Base-by-base conservation (phyloP, 2,797 vertebrate genomes). In the Bufotes viridis region DNA sequence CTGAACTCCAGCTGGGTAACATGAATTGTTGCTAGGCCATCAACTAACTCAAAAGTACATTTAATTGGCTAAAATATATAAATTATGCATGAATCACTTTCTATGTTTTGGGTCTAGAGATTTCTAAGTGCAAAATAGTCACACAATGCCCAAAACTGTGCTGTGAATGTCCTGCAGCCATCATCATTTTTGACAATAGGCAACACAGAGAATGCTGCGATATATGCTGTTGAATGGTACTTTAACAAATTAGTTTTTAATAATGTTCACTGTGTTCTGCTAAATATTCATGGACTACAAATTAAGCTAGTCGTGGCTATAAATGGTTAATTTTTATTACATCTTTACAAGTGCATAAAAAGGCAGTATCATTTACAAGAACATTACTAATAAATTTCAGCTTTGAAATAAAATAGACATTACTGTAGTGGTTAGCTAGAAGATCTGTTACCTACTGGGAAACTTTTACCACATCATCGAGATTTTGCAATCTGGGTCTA, bases 21-120 rank as follows among this genome's bases (percentile, higher is more conserved):
- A 76, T 75, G 55, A 67, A 86, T 82, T 70, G 84, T 84, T 86
- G 84, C 60, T 82, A 89, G 79, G 84, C 88, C 88, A 89, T 87
- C 88, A 89, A 89, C 80, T 89, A 83, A 86, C 88, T 86, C 88
- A 89, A 89, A 89, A 86, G 84, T 86, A 83, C 55, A 78, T 42
- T 87, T 89, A 89, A 89, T 89, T 89, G 88, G 88, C 88, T 87
- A 78, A 89, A 87, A 89, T 83, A 86, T 74, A 89, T 89, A 89
- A 89, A 89, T 89, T 89, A 89, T 89, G 88, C 88, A 89, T 89
- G 81, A 89, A 83, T 89, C 74, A 79, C 88, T 72, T 83, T 55
- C 86, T 82, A 82, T 87, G 84, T 83, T 83, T 85, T 83, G 84
- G 88, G 85, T 89, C 88, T 89, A 70, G 88, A 87, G 85, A 89